Conservation (phyloP, 2,113 vertebrate genomes). For the Hypanus sabinus region DNA sequence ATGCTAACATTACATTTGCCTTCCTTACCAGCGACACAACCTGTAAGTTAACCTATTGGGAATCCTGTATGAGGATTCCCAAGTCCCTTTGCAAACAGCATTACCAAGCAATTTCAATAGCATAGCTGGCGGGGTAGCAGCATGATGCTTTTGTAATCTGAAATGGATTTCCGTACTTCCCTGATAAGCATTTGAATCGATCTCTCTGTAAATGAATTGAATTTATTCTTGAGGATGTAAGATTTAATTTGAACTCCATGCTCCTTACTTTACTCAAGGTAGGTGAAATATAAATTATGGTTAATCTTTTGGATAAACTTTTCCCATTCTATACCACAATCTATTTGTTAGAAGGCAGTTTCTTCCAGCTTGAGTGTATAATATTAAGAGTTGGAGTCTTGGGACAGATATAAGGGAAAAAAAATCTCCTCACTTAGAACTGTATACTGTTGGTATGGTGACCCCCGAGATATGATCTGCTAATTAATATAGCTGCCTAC, state of each 20-base stretch:
- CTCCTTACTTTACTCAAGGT: neutral
- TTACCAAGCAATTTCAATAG: neutral
- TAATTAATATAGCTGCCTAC: neutral
- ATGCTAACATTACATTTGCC: no score
- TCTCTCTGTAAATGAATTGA: neutral
- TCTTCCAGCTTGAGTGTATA: neutral
- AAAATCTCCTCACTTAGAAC: neutral
- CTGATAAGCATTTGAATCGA: neutral
- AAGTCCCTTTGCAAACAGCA: no score
- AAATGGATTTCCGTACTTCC: neutral
- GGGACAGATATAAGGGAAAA: neutral
- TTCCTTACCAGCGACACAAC: no score
- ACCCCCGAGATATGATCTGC: conserved; percentile 3
- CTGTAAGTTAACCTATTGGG: no score
- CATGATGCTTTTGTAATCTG: neutral
- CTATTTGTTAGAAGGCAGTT: neutral
- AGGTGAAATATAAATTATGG: neutral
- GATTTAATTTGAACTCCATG: neutral
- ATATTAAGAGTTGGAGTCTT: no score
- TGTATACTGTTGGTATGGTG: neutral
- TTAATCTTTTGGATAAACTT: neutral
- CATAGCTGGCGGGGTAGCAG: neutral
- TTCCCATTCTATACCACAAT: neutral
- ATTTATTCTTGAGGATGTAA: neutral
- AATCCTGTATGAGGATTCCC: no score